These are phyloP conservation scores for Elephantulus edwardii DNA, from an alignment of 2,113 vertebrate genomes.

Conservation along the genomic window DNA sequence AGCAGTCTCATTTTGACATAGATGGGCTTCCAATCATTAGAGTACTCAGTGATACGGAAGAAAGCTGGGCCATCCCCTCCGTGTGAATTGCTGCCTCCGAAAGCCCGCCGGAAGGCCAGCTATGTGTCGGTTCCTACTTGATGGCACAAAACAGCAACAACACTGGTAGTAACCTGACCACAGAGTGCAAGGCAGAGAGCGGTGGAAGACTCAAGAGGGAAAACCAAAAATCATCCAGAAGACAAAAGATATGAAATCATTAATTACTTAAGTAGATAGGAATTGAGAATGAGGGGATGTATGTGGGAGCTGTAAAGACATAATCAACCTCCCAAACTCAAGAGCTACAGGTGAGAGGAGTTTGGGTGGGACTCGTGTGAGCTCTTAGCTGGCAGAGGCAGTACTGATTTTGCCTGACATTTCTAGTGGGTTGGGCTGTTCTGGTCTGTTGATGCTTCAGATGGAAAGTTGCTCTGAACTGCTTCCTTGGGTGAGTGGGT, in stretches of 20 bases:
- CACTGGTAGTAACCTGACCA: not conserved
- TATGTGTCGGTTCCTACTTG: no score
- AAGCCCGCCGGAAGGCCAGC: no score
- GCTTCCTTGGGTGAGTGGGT: conserved; percentile 51
- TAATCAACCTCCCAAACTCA: not conserved
- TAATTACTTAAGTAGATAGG: not conserved
- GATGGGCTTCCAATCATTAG: no score
- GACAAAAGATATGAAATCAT: not conserved
- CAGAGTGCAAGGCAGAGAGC: not conserved
- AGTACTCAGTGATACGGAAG: no score
- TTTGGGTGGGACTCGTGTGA: not conserved
- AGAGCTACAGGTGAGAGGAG: not conserved
- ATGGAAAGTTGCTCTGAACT: conserved; percentile 60
- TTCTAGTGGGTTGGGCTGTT: conserved; percentile 30
- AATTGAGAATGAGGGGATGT: not conserved
- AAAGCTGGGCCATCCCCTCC: no score
- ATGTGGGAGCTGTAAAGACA: not conserved
- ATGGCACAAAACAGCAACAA: no score
- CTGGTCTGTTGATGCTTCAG: conserved; percentile 7
- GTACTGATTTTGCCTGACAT: not conserved
- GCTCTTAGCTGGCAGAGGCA: not conserved
- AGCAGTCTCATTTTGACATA: no score
- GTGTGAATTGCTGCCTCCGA: no score
- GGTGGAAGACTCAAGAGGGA: not conserved
- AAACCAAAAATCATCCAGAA: not conserved